Conservation (phyloP, 1,140 invertebrate genomes). For the Nasonia vitripennis region DNA sequence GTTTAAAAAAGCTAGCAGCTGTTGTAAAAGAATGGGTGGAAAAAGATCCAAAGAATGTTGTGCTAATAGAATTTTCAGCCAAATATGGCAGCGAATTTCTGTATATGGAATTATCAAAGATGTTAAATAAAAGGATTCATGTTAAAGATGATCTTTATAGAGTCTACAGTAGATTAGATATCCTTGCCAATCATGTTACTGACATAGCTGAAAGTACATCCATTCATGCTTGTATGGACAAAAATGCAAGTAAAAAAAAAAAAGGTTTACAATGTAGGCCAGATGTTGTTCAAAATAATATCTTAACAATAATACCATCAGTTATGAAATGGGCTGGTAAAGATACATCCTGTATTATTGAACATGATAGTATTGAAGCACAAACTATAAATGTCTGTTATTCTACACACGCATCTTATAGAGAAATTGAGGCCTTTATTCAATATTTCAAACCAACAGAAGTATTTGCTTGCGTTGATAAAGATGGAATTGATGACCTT, state of each 20-base stretch:
- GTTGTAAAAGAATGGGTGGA: conserved; percentile 77
- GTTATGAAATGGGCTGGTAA: conserved; percentile 74
- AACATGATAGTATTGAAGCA: conserved; percentile 56
- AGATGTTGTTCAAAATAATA: conserved; percentile 54
- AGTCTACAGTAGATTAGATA: conserved; percentile 69
- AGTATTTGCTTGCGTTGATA: conserved; percentile 74
- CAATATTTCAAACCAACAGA: conserved; percentile 75
- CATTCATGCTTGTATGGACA: conserved; percentile 72
- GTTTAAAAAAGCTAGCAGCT: conserved; percentile 72
- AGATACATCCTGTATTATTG: conserved; percentile 62
- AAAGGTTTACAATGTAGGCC: conserved; percentile 58
- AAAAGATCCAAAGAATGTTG: conserved; percentile 68
- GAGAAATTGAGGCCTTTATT: conserved; percentile 76
- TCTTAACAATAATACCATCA: conserved; percentile 74
- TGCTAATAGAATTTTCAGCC: conserved; percentile 76
- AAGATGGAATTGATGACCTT: conserved; percentile 43
- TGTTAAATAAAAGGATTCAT: conserved; percentile 76
- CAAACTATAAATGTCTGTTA: conserved; percentile 77
- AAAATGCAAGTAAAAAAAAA: conserved; percentile 50
- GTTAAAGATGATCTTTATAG: conserved; percentile 68
- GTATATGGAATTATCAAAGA: conserved; percentile 76
- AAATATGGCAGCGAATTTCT: conserved; percentile 79
- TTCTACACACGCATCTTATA: conserved; percentile 79
- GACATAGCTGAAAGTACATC: conserved; percentile 61
- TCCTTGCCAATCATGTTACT: conserved; percentile 71